These are phyloP conservation scores for Agrochola macilenta DNA, from an alignment of 2,888 invertebrate species.

Conservation along the genomic window DNA sequence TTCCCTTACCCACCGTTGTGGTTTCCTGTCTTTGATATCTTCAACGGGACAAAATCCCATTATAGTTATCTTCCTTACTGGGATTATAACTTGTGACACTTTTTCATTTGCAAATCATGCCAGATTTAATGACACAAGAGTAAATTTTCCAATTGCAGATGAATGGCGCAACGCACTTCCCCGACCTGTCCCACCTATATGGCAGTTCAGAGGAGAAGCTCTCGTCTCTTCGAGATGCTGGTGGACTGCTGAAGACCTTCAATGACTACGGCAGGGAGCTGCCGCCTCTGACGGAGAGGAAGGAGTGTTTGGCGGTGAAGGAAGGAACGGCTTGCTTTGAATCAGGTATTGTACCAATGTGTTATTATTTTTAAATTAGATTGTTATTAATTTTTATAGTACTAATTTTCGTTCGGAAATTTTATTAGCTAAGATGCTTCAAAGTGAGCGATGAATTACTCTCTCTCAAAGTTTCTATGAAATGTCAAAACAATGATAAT, in stretches of 20 bases:
- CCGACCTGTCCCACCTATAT: slow-evolving; percentile 94
- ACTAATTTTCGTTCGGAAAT: neutral
- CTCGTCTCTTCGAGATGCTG: slow-evolving; percentile 90
- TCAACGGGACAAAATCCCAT: too few relatives aligned
- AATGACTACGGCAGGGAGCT: slow-evolving; percentile 92
- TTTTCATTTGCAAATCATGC: neutral
- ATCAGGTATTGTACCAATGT: slow-evolving; percentile 87
- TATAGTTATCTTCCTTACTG: too few relatives aligned
- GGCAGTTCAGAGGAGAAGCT: slow-evolving; percentile 92
- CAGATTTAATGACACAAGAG: neutral
- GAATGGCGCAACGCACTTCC: slow-evolving; percentile 94
- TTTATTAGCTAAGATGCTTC: neutral
- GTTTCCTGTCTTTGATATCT: too few relatives aligned
- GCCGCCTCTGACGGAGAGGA: slow-evolving; percentile 92
- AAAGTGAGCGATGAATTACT: neutral
- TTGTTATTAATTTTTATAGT: neutral
- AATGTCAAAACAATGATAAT: too few relatives aligned
- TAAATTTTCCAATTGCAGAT: slow-evolving; percentile 83
- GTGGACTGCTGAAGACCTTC: slow-evolving; percentile 92
- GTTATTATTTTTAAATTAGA: neutral
- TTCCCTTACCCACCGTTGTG: too few relatives aligned
- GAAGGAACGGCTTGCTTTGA: slow-evolving; percentile 92
- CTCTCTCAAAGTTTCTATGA: neutral
- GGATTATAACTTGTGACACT: too few relatives aligned
- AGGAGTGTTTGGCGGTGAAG: slow-evolving; percentile 91